Conservation (phyloP, 2,797 vertebrate species). For the Bufotes viridis region DNA sequence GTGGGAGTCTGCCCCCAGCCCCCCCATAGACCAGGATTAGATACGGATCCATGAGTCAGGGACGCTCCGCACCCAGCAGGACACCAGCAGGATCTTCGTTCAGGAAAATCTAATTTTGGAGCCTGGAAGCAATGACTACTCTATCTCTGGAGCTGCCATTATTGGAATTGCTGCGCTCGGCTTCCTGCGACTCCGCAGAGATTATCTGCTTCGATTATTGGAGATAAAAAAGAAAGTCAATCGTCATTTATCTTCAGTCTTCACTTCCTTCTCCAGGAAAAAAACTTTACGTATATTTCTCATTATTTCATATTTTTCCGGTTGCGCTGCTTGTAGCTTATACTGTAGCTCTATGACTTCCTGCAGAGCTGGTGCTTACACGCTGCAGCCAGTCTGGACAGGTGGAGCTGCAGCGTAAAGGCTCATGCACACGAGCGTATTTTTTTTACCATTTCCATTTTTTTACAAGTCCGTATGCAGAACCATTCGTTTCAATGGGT, state of each 20-base stretch:
- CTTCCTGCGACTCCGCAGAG: neutral
- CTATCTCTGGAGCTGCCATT: neutral
- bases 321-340: too few species aligned
- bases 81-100: constrained; percentile 22
- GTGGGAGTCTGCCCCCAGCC: neutral
- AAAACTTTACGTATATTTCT: neutral
- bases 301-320: neutral
- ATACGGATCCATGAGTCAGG: neutral
- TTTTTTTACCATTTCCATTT: too few species aligned
- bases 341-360: neutral
- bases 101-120: constrained; percentile 34
- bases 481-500: too few species aligned
- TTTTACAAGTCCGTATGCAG: too few species aligned
- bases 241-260: neutral
- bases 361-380: neutral
- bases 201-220: neutral
- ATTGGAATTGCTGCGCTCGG: neutral
- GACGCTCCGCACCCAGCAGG: neutral
- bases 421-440: too few species aligned
- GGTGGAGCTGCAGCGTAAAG: too few species aligned
- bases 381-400: too few species aligned
- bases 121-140: constrained; percentile 16
- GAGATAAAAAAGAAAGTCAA: neutral
- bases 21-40: neutral
- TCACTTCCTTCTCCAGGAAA: neutral